Conservation (phyloP, 2,113 vertebrate species). For the Oxyruncus cristatus region DNA sequence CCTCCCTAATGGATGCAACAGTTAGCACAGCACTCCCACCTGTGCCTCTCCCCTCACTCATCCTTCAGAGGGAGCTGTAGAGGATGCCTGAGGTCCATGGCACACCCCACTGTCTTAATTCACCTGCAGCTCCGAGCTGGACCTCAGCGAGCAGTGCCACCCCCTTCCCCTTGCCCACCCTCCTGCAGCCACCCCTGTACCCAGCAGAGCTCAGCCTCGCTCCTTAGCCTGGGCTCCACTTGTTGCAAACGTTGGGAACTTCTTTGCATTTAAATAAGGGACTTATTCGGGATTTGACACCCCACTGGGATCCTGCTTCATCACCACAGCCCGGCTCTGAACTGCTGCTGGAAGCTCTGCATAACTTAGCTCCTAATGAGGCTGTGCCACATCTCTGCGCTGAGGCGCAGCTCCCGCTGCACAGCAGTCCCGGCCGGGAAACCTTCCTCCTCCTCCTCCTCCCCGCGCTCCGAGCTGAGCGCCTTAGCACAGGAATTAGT, state of each 20-base stretch:
- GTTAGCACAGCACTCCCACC: neutral
- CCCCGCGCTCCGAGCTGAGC: neutral
- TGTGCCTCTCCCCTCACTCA: neutral
- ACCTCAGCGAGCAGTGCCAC: neutral
- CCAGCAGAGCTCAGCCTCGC: neutral
- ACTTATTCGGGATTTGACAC: neutral
- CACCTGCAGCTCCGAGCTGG: neutral
- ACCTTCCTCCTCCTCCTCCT: neutral
- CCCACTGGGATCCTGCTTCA: neutral
- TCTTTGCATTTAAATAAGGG: neutral
- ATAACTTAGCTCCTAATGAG: neutral
- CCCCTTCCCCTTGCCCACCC: neutral
- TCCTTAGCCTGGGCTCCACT: neutral
- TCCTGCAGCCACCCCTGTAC: neutral
- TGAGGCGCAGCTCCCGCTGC: neutral
- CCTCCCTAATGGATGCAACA: fast-evolving
- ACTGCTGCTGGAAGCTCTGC: neutral
- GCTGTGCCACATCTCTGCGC: fast-evolving
- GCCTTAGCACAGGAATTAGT: neutral
- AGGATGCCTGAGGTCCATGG: neutral
- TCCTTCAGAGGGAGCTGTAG: neutral
- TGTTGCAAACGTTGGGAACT: neutral
- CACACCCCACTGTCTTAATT: too few species aligned
- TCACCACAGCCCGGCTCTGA: neutral
- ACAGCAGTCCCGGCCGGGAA: neutral